These are phyloP conservation scores for Notarius lentiginosus DNA, from an alignment of 2,113 vertebrate species.

Conservation along the genomic window DNA sequence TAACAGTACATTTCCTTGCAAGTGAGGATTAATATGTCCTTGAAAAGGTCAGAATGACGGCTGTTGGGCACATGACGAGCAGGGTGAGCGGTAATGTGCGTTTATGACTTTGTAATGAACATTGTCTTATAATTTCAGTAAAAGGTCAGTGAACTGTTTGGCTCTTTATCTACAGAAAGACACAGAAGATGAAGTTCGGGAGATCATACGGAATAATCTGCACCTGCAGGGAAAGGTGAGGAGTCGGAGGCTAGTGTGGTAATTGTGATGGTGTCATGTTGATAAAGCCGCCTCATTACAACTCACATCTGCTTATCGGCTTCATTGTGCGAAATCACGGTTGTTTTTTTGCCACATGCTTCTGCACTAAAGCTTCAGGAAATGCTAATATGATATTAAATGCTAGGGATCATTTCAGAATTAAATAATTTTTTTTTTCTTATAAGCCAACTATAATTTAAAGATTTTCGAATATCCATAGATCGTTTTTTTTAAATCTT, in stretches of 20 bases:
- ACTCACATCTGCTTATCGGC: background rate
- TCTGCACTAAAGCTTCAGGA: background rate
- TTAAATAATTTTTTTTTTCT: too few relatives aligned
- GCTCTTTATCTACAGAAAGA: constrained; percentile 84
- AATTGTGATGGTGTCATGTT: background rate
- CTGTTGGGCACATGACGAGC: background rate
- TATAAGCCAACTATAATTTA: background rate
- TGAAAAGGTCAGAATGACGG: background rate
- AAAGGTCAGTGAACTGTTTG: background rate
- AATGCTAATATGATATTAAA: background rate
- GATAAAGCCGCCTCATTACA: background rate
- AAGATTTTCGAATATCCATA: background rate
- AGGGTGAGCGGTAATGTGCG: too few relatives aligned
- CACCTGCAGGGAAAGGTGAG: constrained; percentile 95
- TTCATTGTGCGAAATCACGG: background rate
- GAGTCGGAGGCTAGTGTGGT: background rate
- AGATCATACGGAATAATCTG: constrained; percentile 86
- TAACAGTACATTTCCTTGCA: background rate
- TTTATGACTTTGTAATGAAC: background rate
- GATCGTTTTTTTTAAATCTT: background rate
- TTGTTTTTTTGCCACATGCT: background rate
- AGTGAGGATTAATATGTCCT: background rate
- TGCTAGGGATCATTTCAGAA: background rate
- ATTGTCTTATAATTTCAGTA: background rate
- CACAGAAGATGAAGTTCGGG: constrained; percentile 91